Evolutionary conservation across 2,797 vertebrate genomes (phyloP).

Genomic region (Gallinago solitaria): DNA sequence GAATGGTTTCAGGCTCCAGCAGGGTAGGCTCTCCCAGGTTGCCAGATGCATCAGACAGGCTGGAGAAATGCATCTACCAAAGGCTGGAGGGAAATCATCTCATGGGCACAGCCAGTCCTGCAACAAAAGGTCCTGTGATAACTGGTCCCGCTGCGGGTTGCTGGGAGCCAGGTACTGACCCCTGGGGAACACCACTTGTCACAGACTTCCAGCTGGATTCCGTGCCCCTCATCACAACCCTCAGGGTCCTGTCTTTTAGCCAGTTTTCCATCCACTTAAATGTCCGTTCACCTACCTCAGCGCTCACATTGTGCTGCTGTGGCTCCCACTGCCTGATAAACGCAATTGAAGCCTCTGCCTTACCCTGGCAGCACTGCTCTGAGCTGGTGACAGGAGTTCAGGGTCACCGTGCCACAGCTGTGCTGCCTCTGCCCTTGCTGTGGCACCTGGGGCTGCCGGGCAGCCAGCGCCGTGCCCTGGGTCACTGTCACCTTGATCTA

Average conservation of each 20-base stretch:
- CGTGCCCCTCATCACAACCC: too few species aligned
- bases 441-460: not conserved
- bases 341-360: conserved; percentile 54
- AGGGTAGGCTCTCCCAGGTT: not conserved
- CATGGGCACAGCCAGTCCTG: accelerated
- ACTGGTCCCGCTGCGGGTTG: not conserved
- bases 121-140: not conserved
- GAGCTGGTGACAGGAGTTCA: not conserved
- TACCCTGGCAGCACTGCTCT: not conserved
- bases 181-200: too few species aligned
- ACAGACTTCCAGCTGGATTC: too few species aligned
- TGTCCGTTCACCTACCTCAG: not conserved
- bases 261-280: too few species aligned
- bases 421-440: not conserved
- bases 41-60: not conserved
- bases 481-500: accelerated
- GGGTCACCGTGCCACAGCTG: not conserved
- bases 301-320: not conserved
- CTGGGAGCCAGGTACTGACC: too few species aligned
- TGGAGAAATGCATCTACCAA: not conserved
- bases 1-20: too few species aligned
- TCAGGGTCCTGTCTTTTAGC: too few species aligned
- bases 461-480: not conserved
- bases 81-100: not conserved
- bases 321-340: conserved; percentile 61